Conservation (phyloP, 2,888 invertebrate genomes). For the Sphaerophoria rueppellii region DNA sequence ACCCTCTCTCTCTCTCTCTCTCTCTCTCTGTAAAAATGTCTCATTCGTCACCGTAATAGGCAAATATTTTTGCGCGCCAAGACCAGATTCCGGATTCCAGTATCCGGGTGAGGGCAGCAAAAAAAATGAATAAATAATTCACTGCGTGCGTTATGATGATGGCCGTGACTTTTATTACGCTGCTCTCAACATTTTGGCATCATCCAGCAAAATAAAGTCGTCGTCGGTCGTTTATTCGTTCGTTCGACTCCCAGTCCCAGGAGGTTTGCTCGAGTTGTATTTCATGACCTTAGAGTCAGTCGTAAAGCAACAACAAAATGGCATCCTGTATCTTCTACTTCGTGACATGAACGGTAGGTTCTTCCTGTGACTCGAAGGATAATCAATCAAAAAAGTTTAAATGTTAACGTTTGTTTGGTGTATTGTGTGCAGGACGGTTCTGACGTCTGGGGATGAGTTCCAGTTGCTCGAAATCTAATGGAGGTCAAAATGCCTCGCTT, state of each 20-base stretch:
- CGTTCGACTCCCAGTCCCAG: too few species aligned
- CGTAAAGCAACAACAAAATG: constrained; percentile 32
- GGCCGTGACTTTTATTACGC: constrained; percentile 66
- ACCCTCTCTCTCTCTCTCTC: too few species aligned
- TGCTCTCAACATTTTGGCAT: constrained; percentile 33
- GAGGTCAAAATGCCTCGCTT: constrained; percentile 27
- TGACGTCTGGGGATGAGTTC: neutral
- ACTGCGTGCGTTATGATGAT: constrained; percentile 61
- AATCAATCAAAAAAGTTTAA: constrained; percentile 70
- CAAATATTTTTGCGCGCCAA: constrained; percentile 66
- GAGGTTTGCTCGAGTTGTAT: too few species aligned
- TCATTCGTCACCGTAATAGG: constrained; percentile 66
- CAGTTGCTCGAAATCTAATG: constrained; percentile 1
- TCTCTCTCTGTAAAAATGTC: neutral
- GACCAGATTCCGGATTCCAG: constrained; percentile 50
- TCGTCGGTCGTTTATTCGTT: too few species aligned
- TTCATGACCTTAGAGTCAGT: neutral
- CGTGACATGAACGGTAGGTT: neutral
- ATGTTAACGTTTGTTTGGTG: constrained; percentile 48
- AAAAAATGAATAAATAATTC: constrained; percentile 52
- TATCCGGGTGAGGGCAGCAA: neutral
- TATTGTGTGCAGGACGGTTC: neutral
- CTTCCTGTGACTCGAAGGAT: constrained; percentile 27
- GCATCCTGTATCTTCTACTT: constrained; percentile 14
- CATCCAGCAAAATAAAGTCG: constrained; percentile 8